These are phyloP conservation scores for Arothron firmamentum DNA, from an alignment of 2,113 vertebrate genomes.

Conservation along the genomic window DNA sequence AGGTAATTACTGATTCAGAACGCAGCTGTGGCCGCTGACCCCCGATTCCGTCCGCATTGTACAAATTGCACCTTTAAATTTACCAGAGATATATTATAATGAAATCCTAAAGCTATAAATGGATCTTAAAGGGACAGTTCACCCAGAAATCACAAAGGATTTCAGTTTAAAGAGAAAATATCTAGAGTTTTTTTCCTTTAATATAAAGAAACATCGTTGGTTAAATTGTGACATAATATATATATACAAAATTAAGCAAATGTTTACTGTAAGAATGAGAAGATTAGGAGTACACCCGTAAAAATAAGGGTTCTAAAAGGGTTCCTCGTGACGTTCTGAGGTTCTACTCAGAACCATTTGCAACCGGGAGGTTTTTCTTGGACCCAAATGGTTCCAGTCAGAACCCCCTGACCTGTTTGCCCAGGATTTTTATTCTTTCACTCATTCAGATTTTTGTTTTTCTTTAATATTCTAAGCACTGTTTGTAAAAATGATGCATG, in stretches of 20 bases:
- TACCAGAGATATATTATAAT: background rate
- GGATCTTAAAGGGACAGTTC: background rate
- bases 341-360: too few species aligned
- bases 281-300: too few species aligned
- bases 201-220: background rate
- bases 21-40: background rate
- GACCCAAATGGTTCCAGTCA: too few species aligned
- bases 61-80: conserved; percentile 1
- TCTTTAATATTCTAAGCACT: too few species aligned
- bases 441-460: too few species aligned
- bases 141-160: background rate
- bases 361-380: too few species aligned
- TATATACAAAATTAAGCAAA: background rate
- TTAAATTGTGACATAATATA: background rate
- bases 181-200: background rate
- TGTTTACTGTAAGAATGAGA: background rate
- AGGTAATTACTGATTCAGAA: background rate
- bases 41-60: background rate
- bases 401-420: too few species aligned
- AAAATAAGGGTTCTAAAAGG: too few species aligned
- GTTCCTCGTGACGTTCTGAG: too few species aligned
- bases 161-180: background rate
- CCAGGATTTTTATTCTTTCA: too few species aligned
- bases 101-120: background rate
- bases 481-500: too few species aligned